Conservation (phyloP, 2,888 invertebrate species). For the Rhingia campestris region DNA sequence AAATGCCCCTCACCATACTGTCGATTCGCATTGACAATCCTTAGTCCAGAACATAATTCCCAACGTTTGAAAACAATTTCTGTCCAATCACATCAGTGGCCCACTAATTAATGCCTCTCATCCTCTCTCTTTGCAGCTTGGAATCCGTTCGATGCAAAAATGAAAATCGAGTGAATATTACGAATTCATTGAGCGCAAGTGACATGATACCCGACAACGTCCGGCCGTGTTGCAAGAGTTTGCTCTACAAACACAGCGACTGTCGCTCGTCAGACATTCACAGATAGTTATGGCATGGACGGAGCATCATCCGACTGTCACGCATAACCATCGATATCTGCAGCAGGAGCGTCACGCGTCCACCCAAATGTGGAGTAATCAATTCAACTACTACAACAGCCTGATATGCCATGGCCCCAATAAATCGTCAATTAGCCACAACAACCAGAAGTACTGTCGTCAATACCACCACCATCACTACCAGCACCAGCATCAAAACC, state of each 20-base stretch:
- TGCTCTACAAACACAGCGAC: slow-evolving; percentile 28
- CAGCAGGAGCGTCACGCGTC: slow-evolving; percentile 61
- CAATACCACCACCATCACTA: slow-evolving; percentile 44
- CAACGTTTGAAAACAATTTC: background rate
- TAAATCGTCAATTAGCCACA: slow-evolving; percentile 75
- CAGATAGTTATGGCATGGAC: slow-evolving; percentile 74
- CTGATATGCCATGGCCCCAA: slow-evolving; percentile 79
- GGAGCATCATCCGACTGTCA: slow-evolving; percentile 69
- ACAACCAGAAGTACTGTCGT: slow-evolving; percentile 63
- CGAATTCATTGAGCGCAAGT: slow-evolving; percentile 67
- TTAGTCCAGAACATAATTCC: background rate
- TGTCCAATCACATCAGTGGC: slow-evolving; percentile 5
- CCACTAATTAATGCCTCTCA: slow-evolving; percentile 40
- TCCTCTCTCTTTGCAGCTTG: slow-evolving; percentile 46
- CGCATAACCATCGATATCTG: slow-evolving; percentile 72
- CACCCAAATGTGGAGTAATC: slow-evolving; percentile 77
- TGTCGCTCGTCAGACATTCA: slow-evolving; percentile 52
- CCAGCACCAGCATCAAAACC: slow-evolving; percentile 52
- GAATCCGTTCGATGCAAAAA: slow-evolving; percentile 26
- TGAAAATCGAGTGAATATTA: slow-evolving; percentile 60
- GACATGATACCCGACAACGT: slow-evolving; percentile 67
- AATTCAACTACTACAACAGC: slow-evolving; percentile 75
- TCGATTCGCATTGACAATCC: background rate
- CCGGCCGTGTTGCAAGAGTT: slow-evolving; percentile 43
- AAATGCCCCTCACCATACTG: too few relatives aligned